phyloP scores from a whole-genome alignment of 2,888 invertebrate species.

The Epinotia ramella region DNA sequence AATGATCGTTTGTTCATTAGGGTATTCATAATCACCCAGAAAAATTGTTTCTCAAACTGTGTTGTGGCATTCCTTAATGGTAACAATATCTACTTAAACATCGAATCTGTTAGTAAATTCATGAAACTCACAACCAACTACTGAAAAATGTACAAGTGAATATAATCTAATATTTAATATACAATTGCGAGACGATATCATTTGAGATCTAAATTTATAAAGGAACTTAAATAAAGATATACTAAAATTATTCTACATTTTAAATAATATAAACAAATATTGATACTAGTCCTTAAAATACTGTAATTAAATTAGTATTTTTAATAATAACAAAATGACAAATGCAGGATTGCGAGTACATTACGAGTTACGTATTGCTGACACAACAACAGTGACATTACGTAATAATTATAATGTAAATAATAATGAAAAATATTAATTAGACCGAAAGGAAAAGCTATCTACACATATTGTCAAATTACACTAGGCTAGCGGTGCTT shows the following conservation, averaged over 20 bases:
- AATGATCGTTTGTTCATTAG: not conserved
- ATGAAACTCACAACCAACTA: constrained; percentile 69
- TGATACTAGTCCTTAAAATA: constrained; percentile 30
- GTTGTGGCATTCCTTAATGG: not conserved
- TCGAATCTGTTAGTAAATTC: constrained; percentile 49
- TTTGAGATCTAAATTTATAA: constrained; percentile 72
- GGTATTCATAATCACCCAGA: not conserved
- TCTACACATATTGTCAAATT: constrained; percentile 22
- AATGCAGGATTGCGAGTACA: constrained; percentile 40
- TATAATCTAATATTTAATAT: constrained; percentile 56
- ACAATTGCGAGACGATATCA: constrained; percentile 67
- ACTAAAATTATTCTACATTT: constrained; percentile 51
- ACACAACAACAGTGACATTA: not conserved
- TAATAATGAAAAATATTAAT: constrained; percentile 1
- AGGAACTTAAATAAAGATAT: constrained; percentile 68
- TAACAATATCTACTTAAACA: constrained; percentile 9
- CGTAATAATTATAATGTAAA: constrained; percentile 7
- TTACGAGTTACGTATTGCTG: constrained; percentile 6
- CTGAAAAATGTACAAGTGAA: constrained; percentile 48
- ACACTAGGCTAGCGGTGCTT: constrained; percentile 6
- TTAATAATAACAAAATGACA: constrained; percentile 29
- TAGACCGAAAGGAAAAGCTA: constrained; percentile 1
- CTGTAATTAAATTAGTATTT: constrained; percentile 32
- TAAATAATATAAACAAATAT: constrained; percentile 41
- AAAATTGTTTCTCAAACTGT: not conserved